Percentiles rank a stretch among this genome's conserved stretches.
These are phyloP conservation scores for Cyanistes caeruleus DNA, from an alignment of 2,113 vertebrate genomes.

Conservation along the genomic window DNA sequence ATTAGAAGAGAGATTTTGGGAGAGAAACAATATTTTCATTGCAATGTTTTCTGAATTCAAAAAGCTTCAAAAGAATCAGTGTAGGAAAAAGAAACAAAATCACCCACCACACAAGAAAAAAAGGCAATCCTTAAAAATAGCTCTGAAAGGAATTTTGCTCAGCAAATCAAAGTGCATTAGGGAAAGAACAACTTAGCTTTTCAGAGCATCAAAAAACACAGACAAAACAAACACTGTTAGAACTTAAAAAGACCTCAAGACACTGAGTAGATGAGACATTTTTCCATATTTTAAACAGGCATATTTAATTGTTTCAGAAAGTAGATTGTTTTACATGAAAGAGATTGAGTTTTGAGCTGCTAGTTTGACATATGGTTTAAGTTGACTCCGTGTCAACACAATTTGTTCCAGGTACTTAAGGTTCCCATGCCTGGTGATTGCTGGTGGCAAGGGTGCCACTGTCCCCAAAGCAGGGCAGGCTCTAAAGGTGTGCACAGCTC, in stretches of 20 bases:
- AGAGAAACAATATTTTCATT: background rate
- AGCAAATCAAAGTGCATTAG: slow-evolving; percentile 45
- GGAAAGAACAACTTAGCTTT: slow-evolving; percentile 14
- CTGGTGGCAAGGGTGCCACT: background rate
- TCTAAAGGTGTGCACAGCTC: background rate
- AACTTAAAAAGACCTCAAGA: background rate
- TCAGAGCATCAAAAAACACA: slow-evolving; percentile 34
- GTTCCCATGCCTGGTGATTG: background rate
- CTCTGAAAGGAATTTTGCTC: slow-evolving; percentile 34
- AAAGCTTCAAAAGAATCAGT: background rate
- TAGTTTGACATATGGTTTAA: slow-evolving; percentile 67
- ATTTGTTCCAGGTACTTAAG: slow-evolving; percentile 64
- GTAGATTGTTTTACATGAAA: slow-evolving; percentile 52
- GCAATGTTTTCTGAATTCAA: slow-evolving; percentile 6
- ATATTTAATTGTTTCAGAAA: slow-evolving; percentile 64
- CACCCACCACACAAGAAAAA: no score
- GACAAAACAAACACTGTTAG: slow-evolving; percentile 24
- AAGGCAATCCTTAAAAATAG: slow-evolving; percentile 3
- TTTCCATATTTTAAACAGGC: slow-evolving; percentile 55
- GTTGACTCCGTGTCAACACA: slow-evolving; percentile 63
- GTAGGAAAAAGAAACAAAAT: background rate
- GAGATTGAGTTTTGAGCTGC: slow-evolving; percentile 38
- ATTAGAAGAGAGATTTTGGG: background rate
- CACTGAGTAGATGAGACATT: background rate
- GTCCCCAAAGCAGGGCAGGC: background rate